These are phyloP conservation scores for Caenorhabditis briggsae DNA, from an alignment of 1,140 invertebrate species.

Conservation along the genomic window DNA sequence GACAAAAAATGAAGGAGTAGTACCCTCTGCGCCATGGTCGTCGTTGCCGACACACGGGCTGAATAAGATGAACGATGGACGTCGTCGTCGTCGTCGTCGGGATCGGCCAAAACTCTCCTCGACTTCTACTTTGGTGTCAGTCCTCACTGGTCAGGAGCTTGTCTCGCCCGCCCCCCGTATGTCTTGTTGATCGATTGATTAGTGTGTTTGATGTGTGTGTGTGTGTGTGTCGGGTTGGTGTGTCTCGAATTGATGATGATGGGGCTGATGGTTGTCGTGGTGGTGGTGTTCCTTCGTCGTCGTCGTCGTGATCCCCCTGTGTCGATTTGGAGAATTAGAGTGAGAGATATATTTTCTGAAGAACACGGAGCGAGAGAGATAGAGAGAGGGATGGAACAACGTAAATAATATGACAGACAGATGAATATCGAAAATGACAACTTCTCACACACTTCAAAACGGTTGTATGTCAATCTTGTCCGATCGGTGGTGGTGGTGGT, in stretches of 20 bases:
- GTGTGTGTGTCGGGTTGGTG: no score
- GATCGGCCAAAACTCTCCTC: no score
- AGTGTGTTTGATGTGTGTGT: neutral
- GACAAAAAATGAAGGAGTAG: constrained; percentile 40
- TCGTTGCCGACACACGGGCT: constrained; percentile 24
- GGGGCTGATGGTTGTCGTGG: neutral
- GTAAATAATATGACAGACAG: constrained; percentile 54
- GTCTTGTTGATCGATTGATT: constrained; percentile 46
- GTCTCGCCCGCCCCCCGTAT: constrained; percentile 1
- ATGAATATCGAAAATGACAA: constrained; percentile 54
- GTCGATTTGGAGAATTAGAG: no score
- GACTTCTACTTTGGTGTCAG: neutral
- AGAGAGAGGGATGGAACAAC: neutral
- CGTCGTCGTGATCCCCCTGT: neutral
- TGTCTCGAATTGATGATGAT: neutral
- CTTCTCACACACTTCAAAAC: constrained; percentile 56
- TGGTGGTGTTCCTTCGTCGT: neutral
- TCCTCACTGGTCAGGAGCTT: neutral
- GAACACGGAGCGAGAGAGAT: neutral
- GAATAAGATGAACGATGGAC: constrained; percentile 50
- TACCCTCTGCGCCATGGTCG: constrained; percentile 44
- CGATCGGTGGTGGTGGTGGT: constrained; percentile 21
- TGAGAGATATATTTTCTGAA: no score
- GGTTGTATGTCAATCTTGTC: constrained; percentile 56
- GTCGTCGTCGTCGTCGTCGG: constrained; percentile 9